Conservation (phyloP, 2,113 vertebrate species). For the Trogon melanurus region DNA sequence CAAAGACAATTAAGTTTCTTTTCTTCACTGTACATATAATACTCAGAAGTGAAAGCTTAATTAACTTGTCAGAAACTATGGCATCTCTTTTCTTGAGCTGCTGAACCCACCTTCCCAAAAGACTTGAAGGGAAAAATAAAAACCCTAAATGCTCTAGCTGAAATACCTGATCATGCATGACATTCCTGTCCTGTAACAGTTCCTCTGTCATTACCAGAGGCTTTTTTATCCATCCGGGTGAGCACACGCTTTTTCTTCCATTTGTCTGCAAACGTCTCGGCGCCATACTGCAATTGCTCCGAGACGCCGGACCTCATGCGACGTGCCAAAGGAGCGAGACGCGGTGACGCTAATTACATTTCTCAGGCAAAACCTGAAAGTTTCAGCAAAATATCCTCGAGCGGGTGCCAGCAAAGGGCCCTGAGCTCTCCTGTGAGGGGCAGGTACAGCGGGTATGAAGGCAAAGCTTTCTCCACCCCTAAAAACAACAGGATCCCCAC, state of each 20-base stretch:
- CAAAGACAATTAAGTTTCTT: conserved; percentile 83
- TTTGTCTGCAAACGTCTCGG: conserved; percentile 51
- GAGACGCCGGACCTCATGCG: not conserved
- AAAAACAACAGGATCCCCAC: fast-evolving
- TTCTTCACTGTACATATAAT: conserved; percentile 79
- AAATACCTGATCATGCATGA: conserved; percentile 55
- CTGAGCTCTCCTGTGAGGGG: not conserved
- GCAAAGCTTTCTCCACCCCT: not conserved
- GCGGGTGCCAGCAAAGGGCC: not conserved
- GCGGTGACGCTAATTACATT: conserved; percentile 4
- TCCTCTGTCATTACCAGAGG: conserved; percentile 59
- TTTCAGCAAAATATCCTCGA: not conserved
- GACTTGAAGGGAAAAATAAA: conserved; percentile 71
- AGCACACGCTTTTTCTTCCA: conserved; percentile 33
- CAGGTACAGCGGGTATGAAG: not conserved
- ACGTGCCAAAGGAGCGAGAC: not conserved
- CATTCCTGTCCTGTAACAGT: conserved; percentile 52
- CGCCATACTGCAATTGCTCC: conserved; percentile 8
- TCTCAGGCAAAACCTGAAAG: not conserved
- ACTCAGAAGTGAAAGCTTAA: conserved; percentile 84
- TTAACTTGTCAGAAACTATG: conserved; percentile 82
- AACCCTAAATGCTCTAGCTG: not conserved
- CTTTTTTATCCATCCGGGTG: conserved; percentile 42
- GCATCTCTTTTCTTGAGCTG: conserved; percentile 80
- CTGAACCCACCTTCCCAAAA: conserved; percentile 78